These are phyloP conservation scores for Diacarnus erythraeanus DNA, from an alignment of 37 sponge, comb jelly and placozoan species.

Conservation along the genomic window DNA sequence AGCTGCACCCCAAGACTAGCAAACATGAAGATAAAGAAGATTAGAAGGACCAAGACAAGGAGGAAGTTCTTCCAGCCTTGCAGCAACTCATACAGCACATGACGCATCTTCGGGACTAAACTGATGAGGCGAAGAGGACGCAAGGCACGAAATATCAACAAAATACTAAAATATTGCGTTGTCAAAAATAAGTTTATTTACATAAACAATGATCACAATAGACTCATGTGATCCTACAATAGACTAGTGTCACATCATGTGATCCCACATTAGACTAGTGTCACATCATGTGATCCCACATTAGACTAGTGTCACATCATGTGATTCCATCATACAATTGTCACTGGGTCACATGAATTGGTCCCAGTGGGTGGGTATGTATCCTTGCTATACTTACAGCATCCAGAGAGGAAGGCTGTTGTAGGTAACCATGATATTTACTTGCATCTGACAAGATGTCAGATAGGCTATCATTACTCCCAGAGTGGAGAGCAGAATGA, in stretches of 20 bases:
- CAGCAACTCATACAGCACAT: conserved; percentile 46
- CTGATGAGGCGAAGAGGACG: conserved; percentile 66
- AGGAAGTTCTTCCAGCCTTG: conserved; percentile 58
- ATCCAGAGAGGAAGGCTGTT: conserved; percentile 8
- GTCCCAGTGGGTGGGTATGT: too few relatives aligned
- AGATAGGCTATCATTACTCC: conserved; percentile 11
- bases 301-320: not conserved
- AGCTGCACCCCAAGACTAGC: conserved; percentile 71
- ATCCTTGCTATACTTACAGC: conserved; percentile 2
- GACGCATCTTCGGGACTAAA: conserved; percentile 47
- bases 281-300: not conserved
- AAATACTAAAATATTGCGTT: not conserved
- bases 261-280: not conserved
- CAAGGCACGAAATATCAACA: conserved; percentile 51
- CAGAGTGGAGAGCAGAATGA: conserved; percentile 48
- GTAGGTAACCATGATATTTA: not conserved
- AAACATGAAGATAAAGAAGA: conserved; percentile 65
- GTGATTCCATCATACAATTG: not conserved
- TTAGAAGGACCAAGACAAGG: conserved; percentile 37
- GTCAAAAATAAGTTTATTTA: too few relatives aligned
- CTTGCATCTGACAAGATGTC: not conserved
- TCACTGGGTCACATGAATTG: too few relatives aligned
- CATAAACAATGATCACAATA: not conserved
- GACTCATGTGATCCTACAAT: not conserved
- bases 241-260: not conserved